phyloP scores from a whole-genome alignment of 2,113 vertebrate genomes.

The Ivindomyrus marchei region DNA sequence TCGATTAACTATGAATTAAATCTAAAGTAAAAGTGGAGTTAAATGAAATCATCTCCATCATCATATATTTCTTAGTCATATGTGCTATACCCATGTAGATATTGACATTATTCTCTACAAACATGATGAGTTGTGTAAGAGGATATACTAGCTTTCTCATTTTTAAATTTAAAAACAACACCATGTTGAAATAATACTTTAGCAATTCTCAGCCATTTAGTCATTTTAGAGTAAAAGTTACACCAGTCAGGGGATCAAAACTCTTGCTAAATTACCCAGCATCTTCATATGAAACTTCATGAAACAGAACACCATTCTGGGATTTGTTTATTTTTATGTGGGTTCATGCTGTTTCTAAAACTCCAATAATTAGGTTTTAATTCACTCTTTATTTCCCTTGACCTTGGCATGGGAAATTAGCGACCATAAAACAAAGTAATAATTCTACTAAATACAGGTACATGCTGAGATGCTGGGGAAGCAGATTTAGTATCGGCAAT shows the following conservation, averaged over 20 bases:
- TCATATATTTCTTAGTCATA: background rate
- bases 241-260: slow-evolving; percentile 11
- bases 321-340: slow-evolving; percentile 27
- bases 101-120: background rate
- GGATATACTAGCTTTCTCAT: background rate
- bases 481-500: slow-evolving; percentile 8
- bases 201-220: background rate
- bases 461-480: slow-evolving; percentile 16
- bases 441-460: slow-evolving; percentile 23
- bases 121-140: background rate
- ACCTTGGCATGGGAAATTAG: slow-evolving; percentile 24
- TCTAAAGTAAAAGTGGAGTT: background rate
- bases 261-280: slow-evolving; percentile 4
- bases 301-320: slow-evolving; percentile 22
- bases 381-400: slow-evolving; percentile 31
- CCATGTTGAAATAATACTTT: background rate
- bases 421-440: slow-evolving; percentile 24
- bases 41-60: background rate
- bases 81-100: background rate
- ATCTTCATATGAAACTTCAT: slow-evolving; percentile 13
- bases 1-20: background rate
- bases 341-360: slow-evolving; percentile 28
- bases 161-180: background rate
- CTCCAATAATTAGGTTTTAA: slow-evolving; percentile 28
- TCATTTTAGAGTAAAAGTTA: slow-evolving; percentile 12